Evolutionary conservation across 2,888 invertebrate genomes (phyloP), one percentile per base, ranked within the genome.

Genomic region (Nephrocerus scutellatus): DNA sequence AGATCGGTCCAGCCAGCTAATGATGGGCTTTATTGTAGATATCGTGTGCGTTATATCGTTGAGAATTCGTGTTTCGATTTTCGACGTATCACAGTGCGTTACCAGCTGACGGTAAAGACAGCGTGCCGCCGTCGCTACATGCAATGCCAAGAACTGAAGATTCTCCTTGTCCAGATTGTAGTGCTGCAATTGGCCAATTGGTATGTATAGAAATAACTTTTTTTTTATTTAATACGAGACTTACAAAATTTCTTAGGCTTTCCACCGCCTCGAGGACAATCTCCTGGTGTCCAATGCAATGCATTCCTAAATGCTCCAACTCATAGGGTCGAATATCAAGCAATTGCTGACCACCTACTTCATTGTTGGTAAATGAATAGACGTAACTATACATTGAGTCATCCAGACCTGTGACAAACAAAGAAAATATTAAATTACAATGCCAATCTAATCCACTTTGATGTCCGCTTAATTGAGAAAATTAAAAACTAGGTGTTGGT

Each of bases 161-260:
- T 92, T 95, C 71, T 96, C 95, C 52, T 86, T 80, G 47, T 89
- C 85, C 57, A 90, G 70, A 62, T 89, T 89, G 72, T 88, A 92
- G 64, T 93, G 89, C 89, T 91, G 70, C 29, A 71, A 22, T 33
- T 18, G 22, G 9, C 10, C 24, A 36, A 21, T 31, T 19, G 12
- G 22, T 12, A 14, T 4, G 12, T 3, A n/a, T n/a, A n/a, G n/a
- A n/a, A n/a, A n/a, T n/a, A n/a, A n/a, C n/a, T n/a, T n/a, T n/a
- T n/a, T n/a, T n/a, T n/a, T n/a, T n/a, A n/a, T n/a, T n/a, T n/a
- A n/a, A n/a, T n/a, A n/a, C n/a, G 22, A 2, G 10, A 54, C 82
- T 76, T 72, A 89, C 89, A 71, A 93, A 86, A 70, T 89, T 85
- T 53, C 86, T 73, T 30, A 96, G 74, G 53, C 90, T 84, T 56